Conservation (phyloP, 2,113 vertebrate species). For the Micronycteris hirsuta region DNA sequence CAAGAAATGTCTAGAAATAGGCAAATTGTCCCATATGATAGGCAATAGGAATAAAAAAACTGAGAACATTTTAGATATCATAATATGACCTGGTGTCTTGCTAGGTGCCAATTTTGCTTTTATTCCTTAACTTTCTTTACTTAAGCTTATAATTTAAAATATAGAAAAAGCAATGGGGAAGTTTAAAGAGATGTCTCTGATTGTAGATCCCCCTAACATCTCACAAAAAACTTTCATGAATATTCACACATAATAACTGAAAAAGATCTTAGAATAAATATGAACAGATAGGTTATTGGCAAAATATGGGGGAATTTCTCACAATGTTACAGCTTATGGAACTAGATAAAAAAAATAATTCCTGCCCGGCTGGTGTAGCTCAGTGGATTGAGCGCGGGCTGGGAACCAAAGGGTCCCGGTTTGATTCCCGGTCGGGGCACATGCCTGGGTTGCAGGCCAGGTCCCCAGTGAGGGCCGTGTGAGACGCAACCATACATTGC, state of each 20-base stretch:
- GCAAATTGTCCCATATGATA: background rate
- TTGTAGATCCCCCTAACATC: background rate
- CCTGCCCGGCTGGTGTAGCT: too few species aligned
- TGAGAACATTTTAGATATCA: background rate
- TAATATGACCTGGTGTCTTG: background rate
- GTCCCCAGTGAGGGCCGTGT: too few species aligned
- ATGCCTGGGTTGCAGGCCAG: too few species aligned
- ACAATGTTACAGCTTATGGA: background rate
- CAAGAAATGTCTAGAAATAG: background rate
- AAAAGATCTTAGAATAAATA: constrained; percentile 40
- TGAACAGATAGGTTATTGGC: background rate
- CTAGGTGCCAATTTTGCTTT: background rate
- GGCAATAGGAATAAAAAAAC: background rate
- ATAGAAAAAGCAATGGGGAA: background rate
- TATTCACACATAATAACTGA: constrained; percentile 9
- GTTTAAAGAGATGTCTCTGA: background rate
- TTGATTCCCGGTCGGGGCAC: too few species aligned
- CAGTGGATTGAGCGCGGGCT: too few species aligned
- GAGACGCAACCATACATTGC: too few species aligned
- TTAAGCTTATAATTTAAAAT: background rate
- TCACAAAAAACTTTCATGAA: background rate
- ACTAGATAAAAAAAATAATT: background rate
- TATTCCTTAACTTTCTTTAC: background rate
- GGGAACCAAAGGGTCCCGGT: too few species aligned
- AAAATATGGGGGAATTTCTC: constrained; percentile 33